Evolutionary conservation across 2,113 vertebrate genomes (phyloP).

Genomic region (Setophaga coronata): DNA sequence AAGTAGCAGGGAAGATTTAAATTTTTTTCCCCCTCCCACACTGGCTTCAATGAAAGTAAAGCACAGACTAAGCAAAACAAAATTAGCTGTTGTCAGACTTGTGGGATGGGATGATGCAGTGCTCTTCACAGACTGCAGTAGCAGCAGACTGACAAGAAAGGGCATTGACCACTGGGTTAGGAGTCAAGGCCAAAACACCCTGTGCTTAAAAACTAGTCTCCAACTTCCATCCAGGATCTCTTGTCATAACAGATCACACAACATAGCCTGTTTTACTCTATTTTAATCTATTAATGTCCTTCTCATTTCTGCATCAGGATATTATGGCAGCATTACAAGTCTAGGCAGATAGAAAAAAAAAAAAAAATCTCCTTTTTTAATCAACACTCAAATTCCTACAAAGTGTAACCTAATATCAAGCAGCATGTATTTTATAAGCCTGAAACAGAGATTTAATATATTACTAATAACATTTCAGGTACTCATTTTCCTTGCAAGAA

Average conservation of each 20-base stretch:
- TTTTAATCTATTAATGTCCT: fast-evolving
- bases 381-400: neutral
- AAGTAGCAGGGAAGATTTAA: neutral
- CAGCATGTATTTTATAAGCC: neutral
- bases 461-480: neutral
- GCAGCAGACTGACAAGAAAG: neutral
- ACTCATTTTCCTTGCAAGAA: neutral
- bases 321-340: neutral
- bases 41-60: neutral
- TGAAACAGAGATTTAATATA: neutral
- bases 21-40: neutral
- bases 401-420: neutral
- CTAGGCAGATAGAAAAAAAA: neutral
- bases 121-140: neutral
- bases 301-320: neutral
- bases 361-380: neutral
- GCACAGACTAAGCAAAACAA: neutral
- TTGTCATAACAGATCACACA: neutral
- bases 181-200: neutral
- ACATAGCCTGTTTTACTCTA: neutral
- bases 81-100: neutral
- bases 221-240: neutral
- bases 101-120: too few species aligned
- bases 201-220: neutral
- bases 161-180: neutral